phyloP scores from a whole-genome alignment of 2,888 invertebrate species.

The Lagria hirta region DNA sequence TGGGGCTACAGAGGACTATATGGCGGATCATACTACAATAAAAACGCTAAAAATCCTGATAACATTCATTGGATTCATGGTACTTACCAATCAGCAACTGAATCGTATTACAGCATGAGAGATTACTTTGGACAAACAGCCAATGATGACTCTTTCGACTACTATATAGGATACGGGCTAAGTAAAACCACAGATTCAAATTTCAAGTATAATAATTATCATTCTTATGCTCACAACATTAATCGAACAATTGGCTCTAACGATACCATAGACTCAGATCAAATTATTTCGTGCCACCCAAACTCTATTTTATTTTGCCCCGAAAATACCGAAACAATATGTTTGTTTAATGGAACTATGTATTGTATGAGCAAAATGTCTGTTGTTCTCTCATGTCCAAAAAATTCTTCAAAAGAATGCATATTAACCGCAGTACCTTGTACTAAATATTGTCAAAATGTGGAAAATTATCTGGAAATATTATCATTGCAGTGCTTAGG shows the following conservation, averaged over 20 bases:
- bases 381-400: conserved; percentile 14
- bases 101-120: conserved; percentile 16
- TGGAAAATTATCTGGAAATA: conserved; percentile 10
- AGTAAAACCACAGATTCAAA: conserved; percentile 23
- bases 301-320: conserved; percentile 24
- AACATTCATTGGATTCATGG: conserved; percentile 24
- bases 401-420: conserved; percentile 13
- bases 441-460: conserved; percentile 14
- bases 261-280: conserved; percentile 14
- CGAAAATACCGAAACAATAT: conserved; percentile 29
- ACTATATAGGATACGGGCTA: conserved; percentile 25
- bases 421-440: conserved; percentile 25
- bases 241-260: conserved; percentile 10
- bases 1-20: conserved; percentile 7
- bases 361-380: conserved; percentile 25
- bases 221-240: conserved; percentile 24
- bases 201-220: conserved; percentile 14
- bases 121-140: conserved; percentile 16
- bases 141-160: conserved; percentile 19
- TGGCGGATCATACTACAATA: conserved; percentile 13
- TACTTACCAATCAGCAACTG: conserved; percentile 12
- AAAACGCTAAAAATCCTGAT: background rate
- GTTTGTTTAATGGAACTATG: conserved; percentile 28
- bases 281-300: conserved; percentile 18
- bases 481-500: conserved; percentile 24